Evolutionary conservation across 2,888 invertebrate species (phyloP).

Genomic region (Leptopilina syphax): DNA sequence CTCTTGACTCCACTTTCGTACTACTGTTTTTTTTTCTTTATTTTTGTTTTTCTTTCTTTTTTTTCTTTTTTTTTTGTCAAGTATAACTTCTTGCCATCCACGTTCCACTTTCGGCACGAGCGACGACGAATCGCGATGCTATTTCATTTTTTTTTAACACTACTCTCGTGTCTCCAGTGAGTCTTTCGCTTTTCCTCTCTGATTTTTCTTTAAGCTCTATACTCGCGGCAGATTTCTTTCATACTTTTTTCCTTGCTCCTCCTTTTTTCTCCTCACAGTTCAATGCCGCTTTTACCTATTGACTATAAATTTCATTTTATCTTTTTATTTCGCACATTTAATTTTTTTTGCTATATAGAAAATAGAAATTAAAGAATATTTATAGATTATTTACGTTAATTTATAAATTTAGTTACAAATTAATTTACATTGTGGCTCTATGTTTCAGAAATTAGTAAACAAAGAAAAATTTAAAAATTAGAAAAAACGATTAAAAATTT

Average conservation of each 20-base stretch:
- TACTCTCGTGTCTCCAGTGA: slow-evolving; percentile 32
- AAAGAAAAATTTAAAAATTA: too few species aligned
- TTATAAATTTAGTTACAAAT: too few species aligned
- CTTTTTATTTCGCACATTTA: too few species aligned
- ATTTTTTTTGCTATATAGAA: too few species aligned
- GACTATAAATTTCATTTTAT: too few species aligned
- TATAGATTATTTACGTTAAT: too few species aligned
- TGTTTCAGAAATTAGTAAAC: too few species aligned
- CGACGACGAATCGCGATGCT: slow-evolving; percentile 19
- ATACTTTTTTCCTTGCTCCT: neutral
- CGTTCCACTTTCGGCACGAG: slow-evolving; percentile 30
- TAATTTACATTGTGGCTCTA: too few species aligned
- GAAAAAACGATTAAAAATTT: too few species aligned
- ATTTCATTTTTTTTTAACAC: slow-evolving; percentile 28
- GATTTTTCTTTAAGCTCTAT: slow-evolving; percentile 10
- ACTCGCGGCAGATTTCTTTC: neutral
- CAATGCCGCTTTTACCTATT: too few species aligned
- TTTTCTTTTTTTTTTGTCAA: slow-evolving; percentile 9
- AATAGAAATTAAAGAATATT: too few species aligned
- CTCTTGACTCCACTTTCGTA: slow-evolving; percentile 27
- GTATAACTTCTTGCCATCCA: slow-evolving; percentile 35
- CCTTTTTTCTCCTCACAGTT: neutral
- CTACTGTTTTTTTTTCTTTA: slow-evolving; percentile 15
- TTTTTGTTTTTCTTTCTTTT: slow-evolving; percentile 19
- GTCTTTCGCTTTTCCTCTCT: slow-evolving; percentile 24